phyloP scores from a whole-genome alignment of 2,888 invertebrate species.

The Isoperla grammatica region DNA sequence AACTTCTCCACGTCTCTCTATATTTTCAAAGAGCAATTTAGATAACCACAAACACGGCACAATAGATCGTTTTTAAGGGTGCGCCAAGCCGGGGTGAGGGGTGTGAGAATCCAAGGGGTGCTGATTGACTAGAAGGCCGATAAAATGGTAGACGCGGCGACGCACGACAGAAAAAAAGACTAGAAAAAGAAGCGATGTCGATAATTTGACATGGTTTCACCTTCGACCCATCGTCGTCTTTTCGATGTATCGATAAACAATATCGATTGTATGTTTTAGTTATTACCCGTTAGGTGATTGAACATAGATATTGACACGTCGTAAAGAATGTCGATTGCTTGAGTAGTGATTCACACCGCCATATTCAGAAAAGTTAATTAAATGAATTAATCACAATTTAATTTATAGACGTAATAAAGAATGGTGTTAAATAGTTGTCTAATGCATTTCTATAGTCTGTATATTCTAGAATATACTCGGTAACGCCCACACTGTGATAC shows the following conservation, averaged over 20 bases:
- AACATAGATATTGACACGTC: constrained; percentile 14
- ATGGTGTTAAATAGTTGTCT: constrained; percentile 3
- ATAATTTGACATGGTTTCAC: constrained; percentile 24
- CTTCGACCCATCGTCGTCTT: background rate
- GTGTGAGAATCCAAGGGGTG: constrained; percentile 12
- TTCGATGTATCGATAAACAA: constrained; percentile 20
- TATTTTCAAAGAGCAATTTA: constrained; percentile 31
- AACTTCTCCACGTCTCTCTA: constrained; percentile 20
- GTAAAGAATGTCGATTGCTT: background rate
- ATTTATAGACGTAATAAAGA: constrained; percentile 3
- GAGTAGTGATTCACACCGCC: constrained; percentile 11
- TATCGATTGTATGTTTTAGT: constrained; percentile 25
- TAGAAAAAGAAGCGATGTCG: background rate
- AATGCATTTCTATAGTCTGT: background rate
- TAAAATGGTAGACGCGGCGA: constrained; percentile 12
- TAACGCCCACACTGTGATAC: background rate
- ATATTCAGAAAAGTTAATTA: constrained; percentile 19
- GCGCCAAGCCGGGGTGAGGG: constrained; percentile 4
- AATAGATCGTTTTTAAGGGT: constrained; percentile 30
- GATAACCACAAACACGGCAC: constrained; percentile 29
- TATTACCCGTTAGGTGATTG: constrained; percentile 16
- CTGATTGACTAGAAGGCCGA: constrained; percentile 30
- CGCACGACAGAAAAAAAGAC: background rate
- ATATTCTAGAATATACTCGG: background rate
- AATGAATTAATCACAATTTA: constrained; percentile 18